A percentile compares a stretch with the other conserved stretches of the same genome.
Evolutionary conservation across 2,113 vertebrate species (phyloP).

Genomic region (Blennius ocellaris): DNA sequence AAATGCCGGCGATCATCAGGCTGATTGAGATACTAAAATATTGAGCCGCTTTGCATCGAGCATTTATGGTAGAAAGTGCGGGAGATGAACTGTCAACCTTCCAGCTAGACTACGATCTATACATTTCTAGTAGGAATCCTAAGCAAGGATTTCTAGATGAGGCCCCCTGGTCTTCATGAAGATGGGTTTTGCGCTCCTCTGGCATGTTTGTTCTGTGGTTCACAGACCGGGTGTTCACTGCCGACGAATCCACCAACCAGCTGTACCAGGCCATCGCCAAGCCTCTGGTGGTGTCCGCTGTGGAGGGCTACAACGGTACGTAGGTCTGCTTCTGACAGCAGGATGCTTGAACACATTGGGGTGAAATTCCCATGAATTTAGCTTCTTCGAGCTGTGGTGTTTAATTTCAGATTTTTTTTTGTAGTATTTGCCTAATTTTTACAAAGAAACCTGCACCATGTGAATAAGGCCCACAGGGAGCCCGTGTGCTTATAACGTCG

Average conservation of each 20-base stretch:
- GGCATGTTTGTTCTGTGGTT: not conserved
- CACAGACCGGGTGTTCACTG: slow-evolving; percentile 90
- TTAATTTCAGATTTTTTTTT: no score
- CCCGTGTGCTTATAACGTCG: not conserved
- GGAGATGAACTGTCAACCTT: no score
- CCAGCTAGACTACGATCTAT: no score
- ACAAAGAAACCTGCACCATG: no score
- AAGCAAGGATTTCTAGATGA: no score
- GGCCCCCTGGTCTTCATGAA: not conserved
- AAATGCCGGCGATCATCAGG: no score
- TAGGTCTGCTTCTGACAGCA: not conserved
- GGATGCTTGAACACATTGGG: not conserved
- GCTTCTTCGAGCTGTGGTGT: not conserved
- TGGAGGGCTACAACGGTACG: slow-evolving; percentile 94
- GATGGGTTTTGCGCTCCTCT: not conserved
- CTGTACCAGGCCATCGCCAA: slow-evolving; percentile 92
- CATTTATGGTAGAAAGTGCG: no score
- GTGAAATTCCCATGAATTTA: not conserved
- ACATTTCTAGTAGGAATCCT: no score
- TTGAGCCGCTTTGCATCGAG: no score
- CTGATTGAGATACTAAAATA: no score
- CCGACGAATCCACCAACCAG: slow-evolving; percentile 86
- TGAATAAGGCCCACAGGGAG: no score
- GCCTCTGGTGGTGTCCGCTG: slow-evolving; percentile 92
- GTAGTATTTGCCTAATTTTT: no score